Conservation (phyloP, 2,113 vertebrate genomes). For the Bolborhynchus lineola region DNA sequence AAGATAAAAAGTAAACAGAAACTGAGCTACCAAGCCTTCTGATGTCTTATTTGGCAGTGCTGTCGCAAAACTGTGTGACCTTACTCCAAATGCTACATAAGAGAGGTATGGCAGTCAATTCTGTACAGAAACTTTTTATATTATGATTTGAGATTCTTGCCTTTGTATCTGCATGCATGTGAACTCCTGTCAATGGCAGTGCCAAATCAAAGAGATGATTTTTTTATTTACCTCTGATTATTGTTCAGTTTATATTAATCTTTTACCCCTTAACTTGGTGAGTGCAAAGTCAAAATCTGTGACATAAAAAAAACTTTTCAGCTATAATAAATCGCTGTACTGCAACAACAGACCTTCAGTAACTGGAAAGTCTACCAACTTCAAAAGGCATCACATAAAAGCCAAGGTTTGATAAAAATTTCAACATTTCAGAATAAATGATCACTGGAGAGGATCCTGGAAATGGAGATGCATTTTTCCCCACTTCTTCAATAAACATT, state of each 20-base stretch:
- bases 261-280: not conserved
- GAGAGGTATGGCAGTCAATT: not conserved
- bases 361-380: not conserved
- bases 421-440: not conserved
- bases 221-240: not conserved
- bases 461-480: not conserved
- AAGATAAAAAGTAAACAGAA: not conserved
- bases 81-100: not conserved
- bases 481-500: not conserved
- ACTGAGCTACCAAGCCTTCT: not conserved
- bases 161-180: not conserved
- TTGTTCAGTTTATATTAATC: not conserved
- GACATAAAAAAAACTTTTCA: not conserved
- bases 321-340: not conserved
- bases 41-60: not conserved
- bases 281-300: not conserved
- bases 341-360: not conserved
- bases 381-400: constrained; percentile 27
- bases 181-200: not conserved
- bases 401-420: not conserved
- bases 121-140: not conserved
- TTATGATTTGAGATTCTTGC: not conserved
- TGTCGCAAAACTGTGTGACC: not conserved
- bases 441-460: not conserved
- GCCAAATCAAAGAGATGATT: not conserved